Base-by-base conservation (phyloP, 2,888 invertebrate genomes). In the Drosophila hamatofila region DNA sequence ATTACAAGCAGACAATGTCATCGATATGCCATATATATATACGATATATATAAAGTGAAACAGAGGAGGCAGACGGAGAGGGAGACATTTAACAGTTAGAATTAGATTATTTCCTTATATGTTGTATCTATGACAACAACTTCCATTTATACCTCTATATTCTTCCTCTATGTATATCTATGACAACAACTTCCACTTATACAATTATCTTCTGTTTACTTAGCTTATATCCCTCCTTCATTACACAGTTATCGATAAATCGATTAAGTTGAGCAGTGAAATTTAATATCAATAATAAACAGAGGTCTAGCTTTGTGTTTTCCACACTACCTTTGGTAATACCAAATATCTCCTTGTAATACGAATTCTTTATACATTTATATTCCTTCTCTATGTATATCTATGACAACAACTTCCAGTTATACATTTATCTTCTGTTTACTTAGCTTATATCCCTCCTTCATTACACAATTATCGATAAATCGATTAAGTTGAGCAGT, bases 41-140 rank as follows among this genome's bases (percentile, higher is more conserved):
- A 35, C n/a, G n/a, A n/a, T n/a, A 30, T 49, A 12, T 30, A 49
- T 30, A 18, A 49, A 49, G 18, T 49, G 48, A 49, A 12, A n/a
- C n/a, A n/a, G 27, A 9, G 2, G 9, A 3, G 8, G 9, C 25
- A 46, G 23, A 1, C 16, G 7, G 8, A 11, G 46, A n/a, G 25
- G 25, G 16, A 2, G n/a, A 1, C 9, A 46, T 7, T 16, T 44
- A 14, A 2, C 9, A 18, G 41, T 12, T 21, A 6, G 12, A 1
- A 21, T 12, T n/a, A n/a, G n/a, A n/a, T n/a, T n/a, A n/a, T n/a
- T n/a, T n/a, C n/a, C n/a, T n/a, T n/a, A n/a, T n/a, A n/a, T n/a
- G n/a, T n/a, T n/a, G n/a, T n/a, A n/a, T n/a, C n/a, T n/a, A n/a
- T n/a, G n/a, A n/a, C n/a, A n/a, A n/a, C n/a, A n/a, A n/a, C n/a